Conservation (phyloP, 2,888 invertebrate genomes). For the Crocallis elinguaria region DNA sequence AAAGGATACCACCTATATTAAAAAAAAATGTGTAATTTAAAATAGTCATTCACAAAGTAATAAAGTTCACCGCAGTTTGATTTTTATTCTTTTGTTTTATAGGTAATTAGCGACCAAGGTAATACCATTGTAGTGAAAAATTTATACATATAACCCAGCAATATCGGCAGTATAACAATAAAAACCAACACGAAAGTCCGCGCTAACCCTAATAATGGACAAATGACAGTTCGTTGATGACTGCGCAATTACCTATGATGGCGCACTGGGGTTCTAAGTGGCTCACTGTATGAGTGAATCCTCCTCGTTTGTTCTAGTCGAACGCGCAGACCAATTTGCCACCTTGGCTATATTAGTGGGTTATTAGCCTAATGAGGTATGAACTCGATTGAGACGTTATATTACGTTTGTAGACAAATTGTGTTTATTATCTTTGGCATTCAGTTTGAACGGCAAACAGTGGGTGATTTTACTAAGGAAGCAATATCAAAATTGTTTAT, state of each 20-base stretch:
- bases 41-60: no score
- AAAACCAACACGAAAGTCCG: not conserved
- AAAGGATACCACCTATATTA: no score
- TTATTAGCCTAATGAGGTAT: conserved; percentile 47
- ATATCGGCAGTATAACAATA: not conserved
- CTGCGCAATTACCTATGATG: conserved; percentile 26
- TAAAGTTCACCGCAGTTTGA: no score
- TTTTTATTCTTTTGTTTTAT: no score
- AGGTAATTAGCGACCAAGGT: no score
- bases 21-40: no score
- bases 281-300: conserved; percentile 43
- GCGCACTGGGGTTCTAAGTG: conserved; percentile 19
- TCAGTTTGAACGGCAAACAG: not conserved
- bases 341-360: conserved; percentile 37
- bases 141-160: no score
- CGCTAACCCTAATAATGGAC: not conserved
- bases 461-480: no score
- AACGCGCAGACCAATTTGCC: conserved; percentile 48
- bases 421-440: not conserved
- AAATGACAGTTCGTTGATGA: conserved; percentile 10
- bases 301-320: conserved; percentile 51
- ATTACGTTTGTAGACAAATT: conserved; percentile 20
- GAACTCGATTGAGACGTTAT: conserved; percentile 43
- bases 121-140: no score
- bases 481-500: no score